Evolutionary conservation across 2,888 invertebrate species (phyloP), one percentile per base, ranked within the genome.

Genomic region (Helobdella robusta): DNA sequence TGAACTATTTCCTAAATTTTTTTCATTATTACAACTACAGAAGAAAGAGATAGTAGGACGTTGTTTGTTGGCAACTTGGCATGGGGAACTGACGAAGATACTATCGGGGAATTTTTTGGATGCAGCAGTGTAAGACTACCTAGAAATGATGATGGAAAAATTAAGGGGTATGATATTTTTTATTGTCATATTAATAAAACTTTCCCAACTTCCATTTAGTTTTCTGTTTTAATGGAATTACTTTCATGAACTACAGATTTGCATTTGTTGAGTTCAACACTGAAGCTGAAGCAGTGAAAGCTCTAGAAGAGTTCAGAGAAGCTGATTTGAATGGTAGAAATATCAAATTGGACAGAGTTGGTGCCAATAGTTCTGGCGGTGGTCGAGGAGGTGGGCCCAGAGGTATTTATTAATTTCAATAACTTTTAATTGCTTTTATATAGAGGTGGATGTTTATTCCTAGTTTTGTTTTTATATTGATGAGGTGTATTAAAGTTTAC

Each of bases 101-200:
- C 35, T 18, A 48, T 65, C 23, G 40, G 18, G n/a, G 65, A 65
- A 32, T 36, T 48, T 28, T 65, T 65, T 52, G 40, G 52, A 30
- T 48, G 50, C 23, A 28, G 36, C 34, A 34, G 60, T 8, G 65
- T 59, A 23, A 35, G 65, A 18, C 40, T 65, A 8, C 65, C 65
- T 23, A 48, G 52, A 59, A 59, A 65, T 23, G 65, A 65, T 18
- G 65, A 65, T 60, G 65, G 65, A 20, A 65, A 60, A 40, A 60
- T 65, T 36, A 50, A 60, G 52, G 65, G 65, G 50, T 64, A 15
- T 2, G 64, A 23, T 32, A 6, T n/a, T 15, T 40, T 15, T 40
- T 40, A 15, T 40, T 11, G 11, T 11, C 44, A 40, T 40, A 40
- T 40, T 40, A 40, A 40, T 11, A 15, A n/a, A 40, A n/a, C n/a